These are phyloP conservation scores for Laupala kohalensis DNA, from an alignment of 1,140 invertebrate genomes.

Conservation along the genomic window DNA sequence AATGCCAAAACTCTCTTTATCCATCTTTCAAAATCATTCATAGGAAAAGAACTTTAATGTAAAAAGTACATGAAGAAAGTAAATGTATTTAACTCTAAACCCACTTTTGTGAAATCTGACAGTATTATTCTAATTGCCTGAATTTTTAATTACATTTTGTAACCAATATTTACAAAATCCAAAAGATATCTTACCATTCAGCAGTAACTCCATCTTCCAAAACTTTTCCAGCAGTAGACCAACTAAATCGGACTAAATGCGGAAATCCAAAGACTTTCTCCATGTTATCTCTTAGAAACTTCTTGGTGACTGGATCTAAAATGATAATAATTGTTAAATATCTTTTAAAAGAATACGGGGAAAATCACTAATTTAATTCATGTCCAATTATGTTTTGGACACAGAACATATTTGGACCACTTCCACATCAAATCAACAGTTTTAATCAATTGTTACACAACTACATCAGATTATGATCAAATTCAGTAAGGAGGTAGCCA, in stretches of 20 bases:
- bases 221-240: conserved; percentile 83
- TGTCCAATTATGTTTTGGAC: no score
- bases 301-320: conserved; percentile 88
- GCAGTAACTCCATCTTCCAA: conserved; percentile 57
- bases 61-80: no score
- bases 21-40: not conserved
- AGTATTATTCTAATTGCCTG: not conserved
- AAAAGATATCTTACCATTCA: conserved; percentile 44
- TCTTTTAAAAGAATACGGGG: no score
- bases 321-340: conserved; percentile 16
- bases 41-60: not conserved
- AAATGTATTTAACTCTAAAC: not conserved
- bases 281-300: conserved; percentile 69
- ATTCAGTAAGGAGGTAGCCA: no score
- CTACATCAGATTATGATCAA: no score
- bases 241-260: conserved; percentile 90
- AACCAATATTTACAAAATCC: not conserved
- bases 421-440: no score
- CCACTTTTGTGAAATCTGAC: not conserved
- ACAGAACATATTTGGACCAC: no score
- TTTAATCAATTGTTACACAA: no score
- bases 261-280: conserved; percentile 94
- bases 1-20: no score
- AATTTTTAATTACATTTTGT: not conserved
- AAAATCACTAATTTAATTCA: no score